Percentiles rank a stretch among this genome's conserved stretches.
These are phyloP conservation scores for Aphelinus certus DNA, from an alignment of 1,140 invertebrate species.

Conservation along the genomic window DNA sequence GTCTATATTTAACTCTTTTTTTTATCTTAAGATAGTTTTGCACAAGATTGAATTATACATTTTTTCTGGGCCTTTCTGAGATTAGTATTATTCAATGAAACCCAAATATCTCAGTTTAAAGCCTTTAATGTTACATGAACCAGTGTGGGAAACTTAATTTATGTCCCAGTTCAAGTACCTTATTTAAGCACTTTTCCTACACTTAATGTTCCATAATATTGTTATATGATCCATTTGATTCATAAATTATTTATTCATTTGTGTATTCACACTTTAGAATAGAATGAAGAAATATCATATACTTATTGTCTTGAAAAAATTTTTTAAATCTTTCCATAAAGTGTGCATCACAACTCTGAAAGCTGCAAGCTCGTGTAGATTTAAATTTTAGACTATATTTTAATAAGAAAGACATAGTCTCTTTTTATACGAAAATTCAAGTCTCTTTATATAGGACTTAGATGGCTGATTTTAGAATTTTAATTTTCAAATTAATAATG, in stretches of 20 bases:
- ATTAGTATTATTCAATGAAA: conserved; percentile 42
- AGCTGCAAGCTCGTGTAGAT: conserved; percentile 29
- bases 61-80: conserved; percentile 23
- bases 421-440: conserved; percentile 23
- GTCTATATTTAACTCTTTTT: conserved; percentile 27
- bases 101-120: conserved; percentile 24
- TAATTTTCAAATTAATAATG: conserved; percentile 44
- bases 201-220: conserved; percentile 35
- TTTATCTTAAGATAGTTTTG: conserved; percentile 35
- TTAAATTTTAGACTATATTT: conserved; percentile 38
- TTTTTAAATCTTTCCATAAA: conserved; percentile 35
- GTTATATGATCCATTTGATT: conserved; percentile 36
- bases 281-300: conserved; percentile 25
- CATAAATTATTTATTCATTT: conserved; percentile 39
- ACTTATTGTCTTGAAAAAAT: conserved; percentile 31
- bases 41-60: conserved; percentile 25
- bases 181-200: conserved; percentile 25
- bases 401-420: conserved; percentile 27
- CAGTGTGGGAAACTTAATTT: conserved; percentile 28
- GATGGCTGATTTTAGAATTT: conserved; percentile 44
- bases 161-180: conserved; percentile 21
- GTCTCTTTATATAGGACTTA: conserved; percentile 24
- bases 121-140: conserved; percentile 18
- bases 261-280: conserved; percentile 35
- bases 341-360: conserved; percentile 11